These are phyloP conservation scores for Amblyornis subalaris DNA, from an alignment of 2,113 vertebrate species.

Conservation along the genomic window DNA sequence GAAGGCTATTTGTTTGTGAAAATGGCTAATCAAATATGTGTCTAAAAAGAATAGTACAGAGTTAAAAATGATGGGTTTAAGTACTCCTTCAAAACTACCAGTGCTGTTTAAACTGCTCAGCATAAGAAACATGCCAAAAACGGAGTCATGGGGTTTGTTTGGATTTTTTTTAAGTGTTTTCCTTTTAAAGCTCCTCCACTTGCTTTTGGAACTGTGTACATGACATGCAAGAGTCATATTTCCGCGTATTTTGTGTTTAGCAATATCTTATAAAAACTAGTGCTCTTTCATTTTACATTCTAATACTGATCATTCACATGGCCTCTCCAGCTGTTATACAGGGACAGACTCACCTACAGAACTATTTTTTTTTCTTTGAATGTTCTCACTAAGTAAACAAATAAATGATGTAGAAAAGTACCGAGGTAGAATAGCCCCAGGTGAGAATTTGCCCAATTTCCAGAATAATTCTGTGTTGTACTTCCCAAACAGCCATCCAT, in stretches of 20 bases:
- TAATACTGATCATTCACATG: not conserved
- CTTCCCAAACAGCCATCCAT: not conserved
- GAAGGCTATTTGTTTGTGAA: not conserved
- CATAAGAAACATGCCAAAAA: not conserved
- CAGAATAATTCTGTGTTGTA: not conserved
- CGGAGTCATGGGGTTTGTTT: not conserved
- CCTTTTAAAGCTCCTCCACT: not conserved
- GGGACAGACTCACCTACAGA: not conserved
- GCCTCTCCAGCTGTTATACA: not conserved
- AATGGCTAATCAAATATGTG: not conserved
- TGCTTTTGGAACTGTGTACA: not conserved
- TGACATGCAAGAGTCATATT: not conserved
- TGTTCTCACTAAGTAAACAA: not conserved
- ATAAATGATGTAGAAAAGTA: not conserved
- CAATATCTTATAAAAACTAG: not conserved
- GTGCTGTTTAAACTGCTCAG: not conserved
- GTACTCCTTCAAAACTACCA: not conserved
- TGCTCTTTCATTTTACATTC: not conserved
- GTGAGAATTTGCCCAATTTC: not conserved
- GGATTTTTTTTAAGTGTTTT: not conserved
- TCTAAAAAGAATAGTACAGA: not conserved
- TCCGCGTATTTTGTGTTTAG: not conserved
- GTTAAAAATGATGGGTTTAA: not conserved
- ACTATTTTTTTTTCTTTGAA: not conserved
- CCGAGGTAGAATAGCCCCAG: not conserved